These are phyloP conservation scores for Cactoblastis cactorum DNA, from an alignment of 2,888 invertebrate genomes.

Conservation along the genomic window DNA sequence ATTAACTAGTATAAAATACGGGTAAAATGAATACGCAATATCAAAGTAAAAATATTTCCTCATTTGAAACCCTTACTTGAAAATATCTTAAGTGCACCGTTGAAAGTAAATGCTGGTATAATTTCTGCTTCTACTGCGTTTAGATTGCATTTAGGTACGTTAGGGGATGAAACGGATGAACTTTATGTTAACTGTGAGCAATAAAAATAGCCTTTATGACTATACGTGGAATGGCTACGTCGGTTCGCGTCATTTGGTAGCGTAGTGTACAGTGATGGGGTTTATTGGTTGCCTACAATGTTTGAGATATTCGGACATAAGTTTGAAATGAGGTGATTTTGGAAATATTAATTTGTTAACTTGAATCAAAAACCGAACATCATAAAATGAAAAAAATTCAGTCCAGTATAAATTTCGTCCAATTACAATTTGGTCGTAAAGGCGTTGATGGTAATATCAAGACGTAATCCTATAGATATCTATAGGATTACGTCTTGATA, in stretches of 20 bases:
- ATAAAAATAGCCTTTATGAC: slow-evolving; percentile 77
- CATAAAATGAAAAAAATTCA: no score
- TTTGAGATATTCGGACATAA: not conserved
- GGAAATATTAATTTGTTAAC: no score
- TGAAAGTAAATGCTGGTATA: slow-evolving; percentile 74
- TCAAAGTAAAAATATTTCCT: slow-evolving; percentile 48
- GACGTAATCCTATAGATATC: no score
- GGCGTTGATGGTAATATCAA: no score
- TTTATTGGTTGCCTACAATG: slow-evolving; percentile 24
- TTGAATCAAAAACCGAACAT: no score
- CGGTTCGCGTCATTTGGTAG: slow-evolving; percentile 52
- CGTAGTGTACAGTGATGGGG: slow-evolving; percentile 38
- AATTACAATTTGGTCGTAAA: no score
- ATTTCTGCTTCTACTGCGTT: slow-evolving; percentile 70
- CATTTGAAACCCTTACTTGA: slow-evolving; percentile 59
- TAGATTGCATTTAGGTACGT: slow-evolving; percentile 73
- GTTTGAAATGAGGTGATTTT: not conserved
- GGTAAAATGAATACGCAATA: slow-evolving; percentile 20
- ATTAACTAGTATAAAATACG: not conserved
- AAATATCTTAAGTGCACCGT: slow-evolving; percentile 74
- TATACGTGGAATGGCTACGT: slow-evolving; percentile 73
- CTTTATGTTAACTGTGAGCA: slow-evolving; percentile 72
- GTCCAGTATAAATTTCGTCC: no score
- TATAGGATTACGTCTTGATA: no score
- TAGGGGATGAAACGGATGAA: slow-evolving; percentile 70